Conservation (phyloP, 2,113 vertebrate species). For the Pleuronectes platessa region DNA sequence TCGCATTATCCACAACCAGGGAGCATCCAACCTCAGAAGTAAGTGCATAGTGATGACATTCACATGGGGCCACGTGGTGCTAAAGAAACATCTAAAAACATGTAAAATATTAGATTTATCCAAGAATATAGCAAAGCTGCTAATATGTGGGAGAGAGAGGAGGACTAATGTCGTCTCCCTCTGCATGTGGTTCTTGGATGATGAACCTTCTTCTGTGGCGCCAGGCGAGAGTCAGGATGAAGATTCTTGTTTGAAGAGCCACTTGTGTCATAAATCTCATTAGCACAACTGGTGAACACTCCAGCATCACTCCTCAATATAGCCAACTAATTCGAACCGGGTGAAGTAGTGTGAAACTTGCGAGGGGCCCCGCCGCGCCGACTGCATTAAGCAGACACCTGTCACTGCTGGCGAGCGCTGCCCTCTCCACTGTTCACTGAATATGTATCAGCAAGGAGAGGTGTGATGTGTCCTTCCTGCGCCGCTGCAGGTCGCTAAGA, state of each 20-base stretch:
- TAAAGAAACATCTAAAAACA: neutral
- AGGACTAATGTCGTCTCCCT: neutral
- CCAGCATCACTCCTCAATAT: conserved; percentile 59
- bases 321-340: conserved; percentile 61
- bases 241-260: conserved; percentile 66
- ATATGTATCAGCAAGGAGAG: conserved; percentile 49
- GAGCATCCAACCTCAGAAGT: conserved; percentile 90
- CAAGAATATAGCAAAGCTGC: neutral
- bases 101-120: neutral
- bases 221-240: conserved; percentile 53
- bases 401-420: conserved; percentile 57
- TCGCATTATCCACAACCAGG: conserved; percentile 84
- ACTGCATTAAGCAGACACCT: conserved; percentile 74
- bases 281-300: conserved; percentile 54
- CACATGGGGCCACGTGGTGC: neutral
- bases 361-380: conserved; percentile 25
- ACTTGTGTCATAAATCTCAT: conserved; percentile 60
- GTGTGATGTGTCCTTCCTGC: conserved; percentile 52
- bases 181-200: conserved; percentile 53
- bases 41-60: conserved; percentile 74
- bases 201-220: conserved; percentile 51
- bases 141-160: conserved; percentile 5
- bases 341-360: conserved; percentile 41
- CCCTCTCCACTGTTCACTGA: conserved; percentile 22
- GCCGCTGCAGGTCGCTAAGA: conserved; percentile 43